phyloP scores from a whole-genome alignment of 1,140 invertebrate species.

The Magallana ariakensis region DNA sequence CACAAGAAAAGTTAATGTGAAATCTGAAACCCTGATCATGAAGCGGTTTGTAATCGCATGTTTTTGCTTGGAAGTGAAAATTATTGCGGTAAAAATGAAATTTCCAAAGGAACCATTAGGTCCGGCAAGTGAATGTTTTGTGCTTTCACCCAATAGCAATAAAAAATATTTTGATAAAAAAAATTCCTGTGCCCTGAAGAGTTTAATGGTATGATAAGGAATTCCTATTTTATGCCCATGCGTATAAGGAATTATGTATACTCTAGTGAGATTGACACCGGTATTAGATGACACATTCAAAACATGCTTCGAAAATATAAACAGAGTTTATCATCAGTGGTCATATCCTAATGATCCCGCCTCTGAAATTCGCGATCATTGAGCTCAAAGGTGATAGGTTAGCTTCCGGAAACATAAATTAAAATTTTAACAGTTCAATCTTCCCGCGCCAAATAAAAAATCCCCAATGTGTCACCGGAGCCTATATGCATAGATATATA shows the following conservation, averaged over 20 bases:
- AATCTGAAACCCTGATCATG: neutral
- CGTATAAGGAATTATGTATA: too few relatives aligned
- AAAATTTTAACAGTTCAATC: neutral
- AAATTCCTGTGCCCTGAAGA: neutral
- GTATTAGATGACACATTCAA: neutral
- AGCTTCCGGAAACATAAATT: slow-evolving; percentile 29
- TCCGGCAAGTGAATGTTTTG: too few relatives aligned
- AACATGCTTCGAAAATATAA: neutral
- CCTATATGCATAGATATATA: too few relatives aligned
- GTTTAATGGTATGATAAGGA: neutral
- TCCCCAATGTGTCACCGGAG: too few relatives aligned
- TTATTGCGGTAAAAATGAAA: too few relatives aligned
- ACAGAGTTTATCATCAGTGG: neutral
- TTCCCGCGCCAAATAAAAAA: neutral
- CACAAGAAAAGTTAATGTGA: neutral
- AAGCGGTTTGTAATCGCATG: neutral
- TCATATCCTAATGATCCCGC: neutral
- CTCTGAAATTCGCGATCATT: neutral
- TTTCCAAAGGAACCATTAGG: too few relatives aligned
- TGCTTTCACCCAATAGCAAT: too few relatives aligned
- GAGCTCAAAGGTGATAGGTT: slow-evolving; percentile 12
- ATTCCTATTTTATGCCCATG: too few relatives aligned
- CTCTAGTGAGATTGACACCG: neutral
- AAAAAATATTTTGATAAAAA: too few relatives aligned
- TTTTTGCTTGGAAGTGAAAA: neutral